These are phyloP conservation scores for Amphiprion clarkii DNA, from an alignment of 2,797 vertebrate species.

Conservation along the genomic window DNA sequence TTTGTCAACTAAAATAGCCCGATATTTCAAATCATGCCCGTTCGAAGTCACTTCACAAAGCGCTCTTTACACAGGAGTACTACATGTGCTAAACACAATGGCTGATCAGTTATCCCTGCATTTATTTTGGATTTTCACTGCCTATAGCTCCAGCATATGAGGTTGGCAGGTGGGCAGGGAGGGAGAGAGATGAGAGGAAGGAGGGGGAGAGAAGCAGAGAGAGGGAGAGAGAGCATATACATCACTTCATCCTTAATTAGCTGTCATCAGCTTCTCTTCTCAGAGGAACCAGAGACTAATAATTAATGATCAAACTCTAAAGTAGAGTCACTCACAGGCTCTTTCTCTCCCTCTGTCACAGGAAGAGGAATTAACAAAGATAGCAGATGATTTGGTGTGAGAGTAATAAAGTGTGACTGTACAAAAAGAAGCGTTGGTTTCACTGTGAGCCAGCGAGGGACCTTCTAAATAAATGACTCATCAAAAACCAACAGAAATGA, in stretches of 20 bases:
- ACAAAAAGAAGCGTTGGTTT: conserved; percentile 40
- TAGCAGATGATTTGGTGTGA: conserved; percentile 52
- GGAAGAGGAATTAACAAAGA: conserved; percentile 59
- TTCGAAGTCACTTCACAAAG: background rate
- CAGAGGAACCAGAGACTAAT: conserved; percentile 85
- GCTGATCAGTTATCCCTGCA: conserved; percentile 30
- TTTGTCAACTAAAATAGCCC: background rate
- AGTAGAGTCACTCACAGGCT: conserved; percentile 61
- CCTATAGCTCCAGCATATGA: conserved; percentile 59
- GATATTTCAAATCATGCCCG: background rate
- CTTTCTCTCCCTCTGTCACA: conserved; percentile 33
- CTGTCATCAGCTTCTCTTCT: conserved; percentile 87
- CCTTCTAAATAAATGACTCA: conserved; percentile 52
- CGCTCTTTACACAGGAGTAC: conserved; percentile 2
- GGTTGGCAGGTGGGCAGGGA: conserved; percentile 71
- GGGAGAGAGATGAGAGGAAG: conserved; percentile 1
- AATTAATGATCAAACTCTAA: conserved; percentile 87
- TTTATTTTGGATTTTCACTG: conserved; percentile 57
- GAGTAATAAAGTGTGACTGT: conserved; percentile 63
- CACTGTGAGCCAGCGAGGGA: conserved; percentile 27
- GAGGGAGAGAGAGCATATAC: conserved; percentile 65
- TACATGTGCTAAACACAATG: conserved; percentile 40
- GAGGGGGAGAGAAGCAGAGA: background rate
- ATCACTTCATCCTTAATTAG: conserved; percentile 88
- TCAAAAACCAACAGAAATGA: conserved; percentile 40